Conservation (phyloP, 1,140 invertebrate genomes). For the Eumaeus atala region DNA sequence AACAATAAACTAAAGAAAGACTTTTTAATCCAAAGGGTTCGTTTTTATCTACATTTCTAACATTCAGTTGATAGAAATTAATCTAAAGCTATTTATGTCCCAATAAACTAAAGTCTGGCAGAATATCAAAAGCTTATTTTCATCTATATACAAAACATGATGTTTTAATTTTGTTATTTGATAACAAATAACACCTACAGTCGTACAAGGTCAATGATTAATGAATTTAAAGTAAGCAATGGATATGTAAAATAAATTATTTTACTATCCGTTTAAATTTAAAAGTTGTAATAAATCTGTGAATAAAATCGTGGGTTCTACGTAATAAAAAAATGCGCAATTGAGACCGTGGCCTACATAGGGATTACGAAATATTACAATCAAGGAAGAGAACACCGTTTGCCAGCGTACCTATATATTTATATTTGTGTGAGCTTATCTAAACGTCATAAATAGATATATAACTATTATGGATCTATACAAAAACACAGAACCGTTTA, state of each 20-base stretch:
- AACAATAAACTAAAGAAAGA: too few species aligned
- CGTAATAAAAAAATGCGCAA: slow-evolving; percentile 59
- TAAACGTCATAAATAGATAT: slow-evolving; percentile 66
- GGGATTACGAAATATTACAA: slow-evolving; percentile 68
- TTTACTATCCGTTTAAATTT: background rate
- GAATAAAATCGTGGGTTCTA: slow-evolving; percentile 13
- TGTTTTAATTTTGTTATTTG: too few species aligned
- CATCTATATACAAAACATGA: too few species aligned
- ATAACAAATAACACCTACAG: background rate
- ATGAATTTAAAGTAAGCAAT: background rate
- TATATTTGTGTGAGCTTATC: slow-evolving; percentile 30
- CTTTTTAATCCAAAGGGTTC: too few species aligned
- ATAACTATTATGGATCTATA: slow-evolving; percentile 18
- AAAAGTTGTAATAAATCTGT: slow-evolving; percentile 5
- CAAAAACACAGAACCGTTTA: slow-evolving; percentile 14
- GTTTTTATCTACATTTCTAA: too few species aligned
- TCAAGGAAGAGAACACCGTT: slow-evolving; percentile 62
- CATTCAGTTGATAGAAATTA: too few species aligned
- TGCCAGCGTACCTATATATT: slow-evolving; percentile 46
- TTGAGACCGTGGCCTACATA: slow-evolving; percentile 69
- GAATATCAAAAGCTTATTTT: too few species aligned
- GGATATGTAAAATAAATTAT: background rate
- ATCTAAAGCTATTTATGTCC: too few species aligned
- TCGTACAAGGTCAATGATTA: slow-evolving; percentile 1
- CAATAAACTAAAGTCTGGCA: too few species aligned